phyloP scores from a whole-genome alignment of 2,113 vertebrate species.

The Nerophis lumbriciformis region DNA sequence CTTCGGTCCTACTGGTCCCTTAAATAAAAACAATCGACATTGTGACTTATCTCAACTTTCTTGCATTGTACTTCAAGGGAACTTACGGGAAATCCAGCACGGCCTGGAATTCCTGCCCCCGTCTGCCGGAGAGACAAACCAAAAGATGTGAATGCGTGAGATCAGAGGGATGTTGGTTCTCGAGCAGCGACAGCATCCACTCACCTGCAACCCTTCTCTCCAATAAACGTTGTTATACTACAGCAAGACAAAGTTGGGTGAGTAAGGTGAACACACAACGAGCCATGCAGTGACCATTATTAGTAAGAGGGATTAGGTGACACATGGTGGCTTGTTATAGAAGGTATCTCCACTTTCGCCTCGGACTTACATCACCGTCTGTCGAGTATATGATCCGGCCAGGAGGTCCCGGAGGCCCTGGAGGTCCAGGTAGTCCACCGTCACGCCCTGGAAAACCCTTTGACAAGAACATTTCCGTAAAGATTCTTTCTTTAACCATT shows the following conservation, averaged over 20 bases:
- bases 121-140: constrained; percentile 37
- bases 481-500: neutral
- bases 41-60: neutral
- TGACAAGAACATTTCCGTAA: constrained; percentile 25
- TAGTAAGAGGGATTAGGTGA: constrained; percentile 21
- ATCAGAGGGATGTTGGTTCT: neutral
- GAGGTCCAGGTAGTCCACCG: constrained; percentile 72
- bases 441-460: constrained; percentile 82
- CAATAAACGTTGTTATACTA: constrained; percentile 55
- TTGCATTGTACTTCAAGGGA: neutral
- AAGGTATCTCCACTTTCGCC: neutral
- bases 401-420: constrained; percentile 81
- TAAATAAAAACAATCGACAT: constrained; percentile 18
- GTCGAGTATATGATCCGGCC: constrained; percentile 68
- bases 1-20: constrained; percentile 69
- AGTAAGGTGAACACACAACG: constrained; percentile 20
- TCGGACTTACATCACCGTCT: constrained; percentile 49
- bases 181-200: constrained; percentile 15
- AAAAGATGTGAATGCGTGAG: neutral
- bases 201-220: constrained; percentile 57
- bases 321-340: neutral
- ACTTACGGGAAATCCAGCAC: constrained; percentile 66
- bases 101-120: constrained; percentile 32
- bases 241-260: constrained; percentile 52
- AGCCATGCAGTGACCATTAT: constrained; percentile 42